Evolutionary conservation across 2,113 vertebrate species (phyloP).

Genomic region (Xyliphius kryptos): DNA sequence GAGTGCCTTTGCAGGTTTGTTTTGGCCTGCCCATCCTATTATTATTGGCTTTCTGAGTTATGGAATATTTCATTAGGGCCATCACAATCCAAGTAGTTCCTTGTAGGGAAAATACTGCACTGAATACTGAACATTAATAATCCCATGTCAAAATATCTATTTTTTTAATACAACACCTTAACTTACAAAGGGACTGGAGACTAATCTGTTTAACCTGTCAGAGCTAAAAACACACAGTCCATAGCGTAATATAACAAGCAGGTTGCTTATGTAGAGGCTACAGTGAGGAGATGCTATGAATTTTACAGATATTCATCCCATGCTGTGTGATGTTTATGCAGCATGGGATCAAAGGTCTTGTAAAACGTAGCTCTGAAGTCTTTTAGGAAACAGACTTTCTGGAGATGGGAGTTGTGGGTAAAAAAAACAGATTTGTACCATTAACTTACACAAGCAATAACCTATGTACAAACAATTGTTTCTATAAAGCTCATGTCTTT

Average conservation of each 20-base stretch:
- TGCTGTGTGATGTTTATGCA: background rate
- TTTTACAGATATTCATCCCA: background rate
- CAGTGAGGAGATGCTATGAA: background rate
- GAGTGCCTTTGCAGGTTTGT: slow-evolving; percentile 26
- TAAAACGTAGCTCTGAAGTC: background rate
- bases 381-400: background rate
- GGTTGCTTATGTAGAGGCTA: background rate
- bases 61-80: slow-evolving; percentile 15
- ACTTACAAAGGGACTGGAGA: background rate
- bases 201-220: background rate
- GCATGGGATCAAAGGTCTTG: background rate
- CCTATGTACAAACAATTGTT: background rate
- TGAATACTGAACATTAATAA: no score
- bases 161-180: background rate
- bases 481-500: no score
- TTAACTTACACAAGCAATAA: background rate
- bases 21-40: slow-evolving; percentile 10
- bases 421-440: background rate
- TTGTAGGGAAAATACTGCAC: no score
- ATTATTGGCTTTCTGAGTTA: slow-evolving; percentile 18
- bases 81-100: no score
- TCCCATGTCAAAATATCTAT: no score
- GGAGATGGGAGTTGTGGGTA: background rate
- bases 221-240: background rate
- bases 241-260: background rate